These are phyloP conservation scores for Acanthoscelides obtectus DNA, from an alignment of 2,888 invertebrate species.

Conservation along the genomic window DNA sequence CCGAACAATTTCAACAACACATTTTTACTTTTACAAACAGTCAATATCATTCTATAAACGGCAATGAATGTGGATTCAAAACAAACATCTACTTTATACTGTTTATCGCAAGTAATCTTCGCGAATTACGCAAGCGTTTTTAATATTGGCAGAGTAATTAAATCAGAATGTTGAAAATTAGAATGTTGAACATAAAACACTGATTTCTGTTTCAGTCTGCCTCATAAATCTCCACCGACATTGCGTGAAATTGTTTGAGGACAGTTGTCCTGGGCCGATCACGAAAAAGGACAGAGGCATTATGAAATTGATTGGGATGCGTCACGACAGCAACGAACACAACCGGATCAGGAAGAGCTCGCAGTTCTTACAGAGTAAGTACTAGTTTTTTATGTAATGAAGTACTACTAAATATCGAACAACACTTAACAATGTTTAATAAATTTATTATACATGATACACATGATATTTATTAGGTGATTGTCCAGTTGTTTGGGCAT, in stretches of 20 bases:
- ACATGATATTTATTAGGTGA: too few relatives aligned
- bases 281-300: conserved; percentile 42
- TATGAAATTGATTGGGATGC: conserved; percentile 41
- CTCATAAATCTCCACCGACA: conserved; percentile 45
- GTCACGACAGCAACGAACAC: conserved; percentile 42
- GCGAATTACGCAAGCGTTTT: neutral
- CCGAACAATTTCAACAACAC: too few relatives aligned
- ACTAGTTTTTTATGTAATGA: neutral
- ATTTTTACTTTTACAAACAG: too few relatives aligned
- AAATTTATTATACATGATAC: neutral
- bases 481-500: too few relatives aligned
- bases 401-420: neutral
- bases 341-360: conserved; percentile 44
- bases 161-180: neutral
- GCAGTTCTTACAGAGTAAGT: conserved; percentile 48
- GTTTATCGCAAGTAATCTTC: neutral
- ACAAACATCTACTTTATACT: conserved; percentile 9
- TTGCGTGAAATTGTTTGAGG: conserved; percentile 46
- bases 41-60: conserved; percentile 11
- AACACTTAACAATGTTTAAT: neutral
- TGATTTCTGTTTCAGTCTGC: conserved; percentile 37
- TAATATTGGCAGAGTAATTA: neutral
- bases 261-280: conserved; percentile 46
- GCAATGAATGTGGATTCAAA: conserved; percentile 2
- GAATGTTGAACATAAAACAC: neutral